phyloP scores from a whole-genome alignment of 1,140 invertebrate genomes.

The Planococcus citri region DNA sequence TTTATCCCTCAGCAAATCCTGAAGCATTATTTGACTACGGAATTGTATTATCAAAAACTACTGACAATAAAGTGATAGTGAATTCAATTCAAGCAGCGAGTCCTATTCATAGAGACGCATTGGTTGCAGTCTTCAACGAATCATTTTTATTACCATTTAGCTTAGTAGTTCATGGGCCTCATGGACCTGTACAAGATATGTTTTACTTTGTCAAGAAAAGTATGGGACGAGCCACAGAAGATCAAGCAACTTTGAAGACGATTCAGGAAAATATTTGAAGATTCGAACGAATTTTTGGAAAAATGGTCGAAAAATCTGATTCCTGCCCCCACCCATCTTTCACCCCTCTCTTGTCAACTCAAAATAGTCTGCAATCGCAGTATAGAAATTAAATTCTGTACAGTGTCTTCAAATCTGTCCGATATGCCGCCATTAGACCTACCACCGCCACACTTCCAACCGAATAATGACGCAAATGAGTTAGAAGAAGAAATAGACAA shows the following conservation, averaged over 20 bases:
- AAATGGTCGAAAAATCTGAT: too few relatives aligned
- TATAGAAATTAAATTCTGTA: too few relatives aligned
- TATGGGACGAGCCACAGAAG: slow-evolving; percentile 71
- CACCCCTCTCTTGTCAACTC: too few relatives aligned
- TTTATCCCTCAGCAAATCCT: slow-evolving; percentile 34
- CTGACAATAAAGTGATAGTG: slow-evolving; percentile 65
- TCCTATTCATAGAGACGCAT: slow-evolving; percentile 77
- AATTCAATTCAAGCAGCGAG: slow-evolving; percentile 75
- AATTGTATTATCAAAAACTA: slow-evolving; percentile 68
- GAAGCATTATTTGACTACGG: slow-evolving; percentile 83
- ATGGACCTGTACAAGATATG: slow-evolving; percentile 71
- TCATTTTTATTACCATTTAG: slow-evolving; percentile 78
- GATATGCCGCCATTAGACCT: too few relatives aligned
- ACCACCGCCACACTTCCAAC: too few relatives aligned
- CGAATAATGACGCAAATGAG: too few relatives aligned
- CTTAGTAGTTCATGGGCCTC: slow-evolving; percentile 68
- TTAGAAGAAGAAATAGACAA: too few relatives aligned
- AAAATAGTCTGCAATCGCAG: too few relatives aligned
- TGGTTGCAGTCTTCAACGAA: slow-evolving; percentile 85
- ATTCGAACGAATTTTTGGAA: too few relatives aligned
- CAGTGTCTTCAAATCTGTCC: too few relatives aligned
- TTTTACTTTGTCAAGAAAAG: slow-evolving; percentile 94
- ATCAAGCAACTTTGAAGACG: slow-evolving; percentile 68
- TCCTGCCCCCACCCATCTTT: too few relatives aligned
- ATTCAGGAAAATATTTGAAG: slow-evolving; percentile 25